These are phyloP conservation scores for Dasyurus viverrinus DNA, from an alignment of 2,113 vertebrate species.

Conservation along the genomic window DNA sequence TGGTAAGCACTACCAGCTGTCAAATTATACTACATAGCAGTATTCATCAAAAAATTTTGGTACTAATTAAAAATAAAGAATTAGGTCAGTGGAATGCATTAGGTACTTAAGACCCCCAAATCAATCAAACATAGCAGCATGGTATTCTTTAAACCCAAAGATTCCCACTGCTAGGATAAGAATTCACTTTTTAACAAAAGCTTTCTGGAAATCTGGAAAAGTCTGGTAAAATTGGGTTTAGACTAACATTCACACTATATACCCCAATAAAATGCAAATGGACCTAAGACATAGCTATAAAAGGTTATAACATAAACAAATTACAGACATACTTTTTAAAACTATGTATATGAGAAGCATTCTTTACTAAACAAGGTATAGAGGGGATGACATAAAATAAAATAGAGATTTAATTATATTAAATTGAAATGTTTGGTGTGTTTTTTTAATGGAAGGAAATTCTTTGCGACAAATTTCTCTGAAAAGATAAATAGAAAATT, in stretches of 20 bases:
- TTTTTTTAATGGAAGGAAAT: neutral
- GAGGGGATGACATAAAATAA: neutral
- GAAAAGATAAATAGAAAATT: neutral
- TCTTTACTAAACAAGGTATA: neutral
- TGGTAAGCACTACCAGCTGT: neutral
- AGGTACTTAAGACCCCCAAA: neutral
- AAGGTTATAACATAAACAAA: neutral
- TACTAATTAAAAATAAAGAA: neutral
- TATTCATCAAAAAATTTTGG: neutral
- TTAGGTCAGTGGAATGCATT: neutral
- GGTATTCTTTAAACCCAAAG: neutral
- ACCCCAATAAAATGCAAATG: neutral
- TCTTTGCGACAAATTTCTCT: neutral
- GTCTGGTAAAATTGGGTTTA: neutral
- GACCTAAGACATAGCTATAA: neutral
- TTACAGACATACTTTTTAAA: neutral
- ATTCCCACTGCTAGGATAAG: neutral
- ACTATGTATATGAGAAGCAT: neutral
- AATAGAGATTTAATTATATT: neutral
- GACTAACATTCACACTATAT: neutral
- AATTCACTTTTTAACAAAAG: neutral
- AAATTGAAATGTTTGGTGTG: neutral
- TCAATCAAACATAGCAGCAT: neutral
- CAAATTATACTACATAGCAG: neutral
- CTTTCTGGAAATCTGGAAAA: neutral